Evolutionary conservation across 2,888 invertebrate genomes (phyloP), one percentile per base, ranked within the genome.

Genomic region (Schizotus pectinicornis): DNA sequence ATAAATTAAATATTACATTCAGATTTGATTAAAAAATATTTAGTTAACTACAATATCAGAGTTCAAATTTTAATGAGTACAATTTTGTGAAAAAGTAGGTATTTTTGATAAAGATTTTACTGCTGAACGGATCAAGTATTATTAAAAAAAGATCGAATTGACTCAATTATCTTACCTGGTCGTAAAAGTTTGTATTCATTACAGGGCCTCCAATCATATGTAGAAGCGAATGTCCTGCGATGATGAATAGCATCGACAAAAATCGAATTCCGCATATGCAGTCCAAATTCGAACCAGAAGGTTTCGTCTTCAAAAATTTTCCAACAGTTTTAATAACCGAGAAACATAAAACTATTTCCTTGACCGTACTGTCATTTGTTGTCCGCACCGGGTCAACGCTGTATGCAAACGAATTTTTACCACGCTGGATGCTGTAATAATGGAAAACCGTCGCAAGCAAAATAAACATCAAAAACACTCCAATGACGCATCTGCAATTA

Each of bases 141-240:
- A 22, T 22, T 22, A 22, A 22, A 22, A 22, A 22, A 22, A 22
- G 3, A n/a, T n/a, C n/a, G n/a, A n/a, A n/a, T n/a, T n/a, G n/a
- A 41, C 14, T 41, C 14, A 7, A 41, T 13, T 22, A n/a, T 8
- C n/a, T 14, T 77, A 88, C 88, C 75, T 84, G 73, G 67, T 84
- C 82, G 80, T 84, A 85, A 70, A 87, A 89, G 59, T 83, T 82
- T 8, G 83, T 81, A 72, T 90, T 89, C 75, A 86, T 81, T 0
- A 88, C 82, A 0, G 90, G 89, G 47, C 89, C 89, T 69, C 86
- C 85, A 12, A 86, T 82, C 39, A 86, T 82, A 69, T 88, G 90
- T 41, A 88, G 77, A 33, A 88, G 79, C 0, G 87, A 84, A 72
- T 90, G 90, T 0, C 89, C 89, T 33, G 81, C 81, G 5, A 89